Evolutionary conservation across 2,113 vertebrate genomes (phyloP).

Genomic region (Elaphurus davidianus): DNA sequence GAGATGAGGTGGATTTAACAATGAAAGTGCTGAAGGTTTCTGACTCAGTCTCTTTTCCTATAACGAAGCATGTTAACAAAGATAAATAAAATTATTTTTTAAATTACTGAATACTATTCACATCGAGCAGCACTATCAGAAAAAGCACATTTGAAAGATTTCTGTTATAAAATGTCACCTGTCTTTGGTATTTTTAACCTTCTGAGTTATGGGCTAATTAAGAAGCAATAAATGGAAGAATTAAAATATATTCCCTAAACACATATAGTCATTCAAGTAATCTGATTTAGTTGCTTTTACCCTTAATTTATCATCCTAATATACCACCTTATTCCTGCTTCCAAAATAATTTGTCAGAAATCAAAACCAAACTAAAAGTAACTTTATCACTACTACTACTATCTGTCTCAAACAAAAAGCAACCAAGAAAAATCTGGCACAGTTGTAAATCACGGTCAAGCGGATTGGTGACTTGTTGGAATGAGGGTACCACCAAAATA

Average conservation of each 20-base stretch:
- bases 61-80: conserved; percentile 21
- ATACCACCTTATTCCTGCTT: conserved; percentile 24
- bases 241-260: neutral
- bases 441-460: conserved; percentile 51
- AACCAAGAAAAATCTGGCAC: conserved; percentile 26
- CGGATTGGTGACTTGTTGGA: conserved; percentile 45
- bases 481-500: conserved; percentile 44
- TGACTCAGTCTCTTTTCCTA: neutral
- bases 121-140: neutral
- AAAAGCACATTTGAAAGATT: neutral
- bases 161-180: conserved; percentile 27
- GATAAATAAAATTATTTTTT: neutral
- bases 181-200: conserved; percentile 9
- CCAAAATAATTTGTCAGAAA: conserved; percentile 35
- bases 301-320: neutral
- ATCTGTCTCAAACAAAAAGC: conserved; percentile 32
- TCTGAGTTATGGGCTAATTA: conserved; percentile 27
- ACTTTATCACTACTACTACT: neutral
- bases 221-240: conserved; percentile 1
- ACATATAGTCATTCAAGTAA: conserved; percentile 10
- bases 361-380: conserved; percentile 26
- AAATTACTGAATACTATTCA: neutral
- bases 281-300: conserved; percentile 35
- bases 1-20: neutral
- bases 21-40: neutral